Conservation (phyloP, 2,113 vertebrate species). For the Centropristis striata region DNA sequence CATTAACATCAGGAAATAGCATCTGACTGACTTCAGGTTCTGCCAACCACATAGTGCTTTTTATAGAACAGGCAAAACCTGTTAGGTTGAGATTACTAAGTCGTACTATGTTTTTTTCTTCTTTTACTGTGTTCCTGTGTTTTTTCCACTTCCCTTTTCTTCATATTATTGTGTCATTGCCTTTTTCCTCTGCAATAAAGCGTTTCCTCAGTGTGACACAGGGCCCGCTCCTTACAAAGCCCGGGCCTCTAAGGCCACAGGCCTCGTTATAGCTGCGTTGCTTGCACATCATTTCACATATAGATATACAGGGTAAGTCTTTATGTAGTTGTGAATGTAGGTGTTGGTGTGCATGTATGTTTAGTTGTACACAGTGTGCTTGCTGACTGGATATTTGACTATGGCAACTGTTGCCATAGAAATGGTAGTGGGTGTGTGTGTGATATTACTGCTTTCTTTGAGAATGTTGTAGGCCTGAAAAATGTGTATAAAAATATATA, state of each 20-base stretch:
- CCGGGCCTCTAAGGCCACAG: neutral
- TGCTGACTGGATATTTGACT: constrained; percentile 56
- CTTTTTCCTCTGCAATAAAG: neutral
- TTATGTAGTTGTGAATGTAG: constrained; percentile 37
- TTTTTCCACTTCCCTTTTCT: constrained; percentile 31
- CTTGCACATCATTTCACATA: neutral
- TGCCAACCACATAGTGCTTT: neutral
- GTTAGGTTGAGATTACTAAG: neutral
- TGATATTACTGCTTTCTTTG: constrained; percentile 38
- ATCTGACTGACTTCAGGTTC: neutral
- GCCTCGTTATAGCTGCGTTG: neutral
- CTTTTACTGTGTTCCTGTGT: neutral
- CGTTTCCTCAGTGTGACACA: constrained; percentile 25
- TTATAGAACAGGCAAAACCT: neutral
- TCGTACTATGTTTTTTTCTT: neutral
- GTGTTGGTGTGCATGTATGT: constrained; percentile 45
- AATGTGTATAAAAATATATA: constrained; percentile 10
- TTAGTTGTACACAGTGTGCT: constrained; percentile 51
- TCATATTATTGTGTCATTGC: neutral
- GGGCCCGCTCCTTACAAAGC: neutral
- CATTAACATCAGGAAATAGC: neutral
- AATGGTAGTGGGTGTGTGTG: constrained; percentile 53
- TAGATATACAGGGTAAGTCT: neutral
- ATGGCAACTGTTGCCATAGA: constrained; percentile 78
- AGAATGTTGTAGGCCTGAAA: constrained; percentile 29